phyloP scores from a whole-genome alignment of 2,888 invertebrate genomes.

The Oligia strigilis region DNA sequence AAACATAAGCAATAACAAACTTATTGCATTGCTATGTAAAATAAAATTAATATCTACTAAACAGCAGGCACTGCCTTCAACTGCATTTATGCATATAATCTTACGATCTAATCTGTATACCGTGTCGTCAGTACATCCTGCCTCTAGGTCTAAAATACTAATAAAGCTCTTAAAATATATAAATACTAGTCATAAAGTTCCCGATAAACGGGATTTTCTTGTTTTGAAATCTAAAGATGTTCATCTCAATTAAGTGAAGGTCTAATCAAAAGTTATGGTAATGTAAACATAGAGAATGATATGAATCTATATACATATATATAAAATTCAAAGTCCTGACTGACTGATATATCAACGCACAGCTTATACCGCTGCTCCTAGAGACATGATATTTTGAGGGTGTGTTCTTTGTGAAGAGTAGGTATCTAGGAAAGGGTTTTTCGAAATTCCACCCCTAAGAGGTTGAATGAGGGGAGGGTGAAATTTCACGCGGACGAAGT shows the following conservation, averaged over 20 bases:
- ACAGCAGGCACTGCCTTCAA: not conserved
- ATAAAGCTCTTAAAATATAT: not conserved
- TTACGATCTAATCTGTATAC: not conserved
- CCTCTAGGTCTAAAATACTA: not conserved
- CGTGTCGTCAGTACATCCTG: slow-evolving; percentile 28
- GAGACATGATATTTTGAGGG: too few relatives aligned
- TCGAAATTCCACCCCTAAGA: too few relatives aligned
- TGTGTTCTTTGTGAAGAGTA: too few relatives aligned
- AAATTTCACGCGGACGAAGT: too few relatives aligned
- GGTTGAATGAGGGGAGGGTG: too few relatives aligned
- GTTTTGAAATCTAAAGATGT: not conserved
- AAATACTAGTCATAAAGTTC: not conserved
- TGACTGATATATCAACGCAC: too few relatives aligned
- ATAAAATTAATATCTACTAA: not conserved
- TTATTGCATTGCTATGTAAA: not conserved
- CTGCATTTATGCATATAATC: not conserved
- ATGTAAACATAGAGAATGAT: not conserved
- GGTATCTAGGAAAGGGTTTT: too few relatives aligned
- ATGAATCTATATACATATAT: not conserved
- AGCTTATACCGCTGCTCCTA: too few relatives aligned
- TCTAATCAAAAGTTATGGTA: not conserved
- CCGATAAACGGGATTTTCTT: slow-evolving; percentile 16
- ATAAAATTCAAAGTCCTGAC: too few relatives aligned
- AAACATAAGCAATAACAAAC: not conserved
- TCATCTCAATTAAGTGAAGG: not conserved